A percentile compares a stretch with the other conserved stretches of the same genome.
Evolutionary conservation across 2,113 vertebrate species (phyloP).

Genomic region (Coptodon rendalli): DNA sequence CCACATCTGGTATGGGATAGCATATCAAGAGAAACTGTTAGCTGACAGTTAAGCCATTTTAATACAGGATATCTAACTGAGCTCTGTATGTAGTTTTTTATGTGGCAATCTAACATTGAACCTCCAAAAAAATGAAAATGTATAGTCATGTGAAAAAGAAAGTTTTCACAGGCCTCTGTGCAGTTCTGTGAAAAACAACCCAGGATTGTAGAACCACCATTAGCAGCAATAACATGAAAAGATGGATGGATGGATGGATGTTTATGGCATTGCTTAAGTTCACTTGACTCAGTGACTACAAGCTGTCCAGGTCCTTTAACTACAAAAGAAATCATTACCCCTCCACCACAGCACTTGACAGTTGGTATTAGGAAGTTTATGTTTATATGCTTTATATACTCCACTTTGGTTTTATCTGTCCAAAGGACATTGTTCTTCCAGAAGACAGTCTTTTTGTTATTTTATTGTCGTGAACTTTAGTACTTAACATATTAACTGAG

Average conservation of each 20-base stretch:
- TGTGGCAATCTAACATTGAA: not conserved
- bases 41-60: not conserved
- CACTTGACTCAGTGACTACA: not conserved
- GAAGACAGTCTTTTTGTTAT: not conserved
- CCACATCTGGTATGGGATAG: conserved; percentile 26
- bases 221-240: not conserved
- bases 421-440: not conserved
- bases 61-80: not conserved
- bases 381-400: not conserved
- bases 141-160: not conserved
- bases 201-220: not conserved
- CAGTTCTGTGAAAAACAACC: not conserved
- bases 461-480: not conserved
- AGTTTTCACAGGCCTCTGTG: not conserved
- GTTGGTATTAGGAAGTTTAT: not conserved
- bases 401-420: not conserved
- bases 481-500: not conserved
- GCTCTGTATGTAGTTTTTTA: not conserved
- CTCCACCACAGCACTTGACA: not conserved
- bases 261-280: not conserved
- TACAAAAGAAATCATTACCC: not conserved
- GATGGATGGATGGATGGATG: not conserved
- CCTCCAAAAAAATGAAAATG: not conserved
- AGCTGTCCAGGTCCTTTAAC: not conserved
- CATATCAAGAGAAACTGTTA: conserved; percentile 8